Evolutionary conservation across 1,140 invertebrate species (phyloP), one percentile per base, ranked within the genome.

Genomic region (Manduca sexta): DNA sequence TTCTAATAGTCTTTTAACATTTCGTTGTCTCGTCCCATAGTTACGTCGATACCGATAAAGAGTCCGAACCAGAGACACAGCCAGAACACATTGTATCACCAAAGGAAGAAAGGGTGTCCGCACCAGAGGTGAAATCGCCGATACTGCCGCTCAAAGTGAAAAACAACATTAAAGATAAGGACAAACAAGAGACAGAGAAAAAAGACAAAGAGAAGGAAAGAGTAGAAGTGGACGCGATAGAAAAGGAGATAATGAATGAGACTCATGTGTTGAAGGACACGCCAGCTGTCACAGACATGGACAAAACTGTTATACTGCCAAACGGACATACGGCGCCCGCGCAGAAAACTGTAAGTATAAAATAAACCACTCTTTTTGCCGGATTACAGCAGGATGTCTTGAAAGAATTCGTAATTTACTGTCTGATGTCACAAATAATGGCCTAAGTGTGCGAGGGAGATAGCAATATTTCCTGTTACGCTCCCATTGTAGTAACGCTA

Each of bases 221-320:
- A 10, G 14, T 14, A 8, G 7, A 30, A 31, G 12, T 11, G 38
- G 38, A 18, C n/a, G 16, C 16, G 11, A 2, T 10, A 11, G 11
- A 11, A 18, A 26, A 26, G 21, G 4, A 26, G 21, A 26, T 26
- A 5, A 5, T 26, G 21, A 8, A 26, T 8, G 21, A 26, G 21
- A 26, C 21, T 2, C 21, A 8, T 41, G 16, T 42, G 7, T 3
- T 17, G 1, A 43, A 47, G 10, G 15, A 40, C 1, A 11, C 3
- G 8, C 7, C 14, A 17, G 16, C 3, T n/a, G 38, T 40, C 2
- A 8, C 21, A 12, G 40, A 72, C 35, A 63, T 75, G 63, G 67
- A 82, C 39, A 65, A 67, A 30, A 74, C 76, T 8, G 46, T 77
- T 5, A 70, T 75, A 4, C 40, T 80, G 30, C 59, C 64, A 0